phyloP scores from a whole-genome alignment of 2,888 invertebrate genomes.

The Falcaria lacertinaria region DNA sequence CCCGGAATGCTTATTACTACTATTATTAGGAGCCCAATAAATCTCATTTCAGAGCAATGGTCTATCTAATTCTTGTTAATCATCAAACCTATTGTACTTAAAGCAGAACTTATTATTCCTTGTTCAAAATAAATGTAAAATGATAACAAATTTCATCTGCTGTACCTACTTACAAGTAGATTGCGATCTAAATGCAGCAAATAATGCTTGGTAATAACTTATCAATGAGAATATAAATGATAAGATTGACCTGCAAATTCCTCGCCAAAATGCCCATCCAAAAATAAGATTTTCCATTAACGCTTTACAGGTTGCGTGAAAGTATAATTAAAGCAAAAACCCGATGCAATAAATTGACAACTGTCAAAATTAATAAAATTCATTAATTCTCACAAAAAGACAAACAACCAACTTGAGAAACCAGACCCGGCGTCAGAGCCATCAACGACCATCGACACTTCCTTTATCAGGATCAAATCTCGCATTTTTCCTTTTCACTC shows the following conservation, averaged over 20 bases:
- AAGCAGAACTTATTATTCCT: no score
- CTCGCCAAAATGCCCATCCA: not conserved
- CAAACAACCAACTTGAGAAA: constrained; percentile 32
- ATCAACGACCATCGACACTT: constrained; percentile 25
- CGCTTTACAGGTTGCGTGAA: not conserved
- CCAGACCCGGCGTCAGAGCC: constrained; percentile 10
- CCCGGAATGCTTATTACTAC: no score
- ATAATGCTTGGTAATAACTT: no score
- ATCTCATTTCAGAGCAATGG: no score
- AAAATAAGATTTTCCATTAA: not conserved
- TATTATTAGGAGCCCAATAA: no score
- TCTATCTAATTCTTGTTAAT: no score
- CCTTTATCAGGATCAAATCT: constrained; percentile 52
- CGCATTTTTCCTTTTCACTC: constrained; percentile 35
- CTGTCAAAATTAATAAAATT: not conserved
- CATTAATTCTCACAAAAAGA: constrained; percentile 34
- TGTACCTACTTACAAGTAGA: no score
- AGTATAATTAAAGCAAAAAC: not conserved
- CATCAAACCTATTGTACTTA: no score
- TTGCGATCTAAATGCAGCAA: no score
- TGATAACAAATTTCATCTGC: no score
- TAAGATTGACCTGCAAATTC: not conserved
- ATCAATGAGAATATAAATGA: no score
- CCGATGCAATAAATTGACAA: not conserved
- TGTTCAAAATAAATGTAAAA: no score